These are phyloP conservation scores for Odontesthes bonariensis DNA, from an alignment of 2,113 vertebrate species.

Conservation along the genomic window DNA sequence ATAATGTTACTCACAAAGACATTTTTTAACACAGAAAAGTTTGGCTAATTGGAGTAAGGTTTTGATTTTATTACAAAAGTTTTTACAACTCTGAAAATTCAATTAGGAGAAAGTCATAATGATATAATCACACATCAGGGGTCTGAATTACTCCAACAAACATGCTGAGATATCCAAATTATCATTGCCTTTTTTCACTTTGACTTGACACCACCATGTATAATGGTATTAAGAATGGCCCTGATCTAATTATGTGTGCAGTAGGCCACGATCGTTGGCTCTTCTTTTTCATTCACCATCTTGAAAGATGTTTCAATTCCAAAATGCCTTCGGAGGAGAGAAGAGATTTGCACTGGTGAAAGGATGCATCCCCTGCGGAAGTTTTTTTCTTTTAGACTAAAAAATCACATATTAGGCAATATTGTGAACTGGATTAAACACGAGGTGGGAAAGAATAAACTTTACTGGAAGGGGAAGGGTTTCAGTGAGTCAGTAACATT, in stretches of 20 bases:
- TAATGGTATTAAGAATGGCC: slow-evolving; percentile 9
- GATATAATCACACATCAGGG: not conserved
- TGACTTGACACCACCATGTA: not conserved
- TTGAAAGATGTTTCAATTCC: not conserved
- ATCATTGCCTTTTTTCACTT: not conserved
- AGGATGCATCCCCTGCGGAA: too few relatives aligned
- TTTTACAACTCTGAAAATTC: not conserved
- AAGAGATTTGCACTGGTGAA: too few relatives aligned
- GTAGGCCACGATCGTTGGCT: not conserved
- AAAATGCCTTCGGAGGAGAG: not conserved
- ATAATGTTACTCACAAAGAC: not conserved
- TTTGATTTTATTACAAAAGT: not conserved
- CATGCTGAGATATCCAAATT: not conserved
- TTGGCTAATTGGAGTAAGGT: not conserved
- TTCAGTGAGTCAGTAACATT: too few relatives aligned
- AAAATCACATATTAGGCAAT: too few relatives aligned
- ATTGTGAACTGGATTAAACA: too few relatives aligned
- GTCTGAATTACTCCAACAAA: not conserved
- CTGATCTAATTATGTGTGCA: not conserved
- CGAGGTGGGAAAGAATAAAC: too few relatives aligned
- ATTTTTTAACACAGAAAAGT: not conserved
- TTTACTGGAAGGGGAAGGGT: too few relatives aligned
- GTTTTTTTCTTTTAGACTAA: too few relatives aligned
- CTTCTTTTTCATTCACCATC: not conserved
- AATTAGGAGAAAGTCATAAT: not conserved